Evolutionary conservation across 2,113 vertebrate genomes (phyloP), one percentile per base, ranked within the genome.

Genomic region (Struthidea cinerea): DNA sequence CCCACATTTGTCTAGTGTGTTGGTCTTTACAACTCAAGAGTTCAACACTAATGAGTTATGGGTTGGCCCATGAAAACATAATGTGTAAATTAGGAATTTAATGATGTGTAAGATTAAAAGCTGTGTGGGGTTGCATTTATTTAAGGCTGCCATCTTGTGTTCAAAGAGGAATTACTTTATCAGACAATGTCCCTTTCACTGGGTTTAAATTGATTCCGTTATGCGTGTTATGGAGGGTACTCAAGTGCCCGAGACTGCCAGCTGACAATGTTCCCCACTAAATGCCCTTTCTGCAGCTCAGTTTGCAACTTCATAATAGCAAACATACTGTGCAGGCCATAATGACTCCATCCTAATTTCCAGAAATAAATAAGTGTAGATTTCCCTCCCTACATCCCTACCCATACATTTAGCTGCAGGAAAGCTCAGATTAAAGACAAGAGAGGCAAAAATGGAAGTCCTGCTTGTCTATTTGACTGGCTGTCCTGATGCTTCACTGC

Each of bases 51-150:
- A 98, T 98, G 98, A 98, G 97, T 98, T 98, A 98, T 98, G 98
- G 98, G 98, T 97, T 98, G 98, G 97, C 98, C 98, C 97, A 98
- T 96, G 97, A 98, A 98, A 98, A 98, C 98, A 98, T 98, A 98
- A 98, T 98, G 98, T 98, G 98, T 98, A 98, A 98, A 98, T 98
- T 98, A 98, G 97, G 97, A 98, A 98, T 98, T 98, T 98, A 98
- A 98, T 98, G 98, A 98, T 98, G 98, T 98, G 98, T 98, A 98
- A 98, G 98, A 98, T 98, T 97, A 98, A 98, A 98, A 98, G 97
- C 98, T 98, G 97, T 97, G 97, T 93, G 77, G 97, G 97, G 96
- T 97, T 98, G 98, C 97, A 98, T 98, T 98, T 98, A 98, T 98
- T 98, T 98, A 98, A 98, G 98, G 97, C 97, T 98, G 98, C 98